Conservation (phyloP, 2,113 vertebrate species). For the Sander vitreus region DNA sequence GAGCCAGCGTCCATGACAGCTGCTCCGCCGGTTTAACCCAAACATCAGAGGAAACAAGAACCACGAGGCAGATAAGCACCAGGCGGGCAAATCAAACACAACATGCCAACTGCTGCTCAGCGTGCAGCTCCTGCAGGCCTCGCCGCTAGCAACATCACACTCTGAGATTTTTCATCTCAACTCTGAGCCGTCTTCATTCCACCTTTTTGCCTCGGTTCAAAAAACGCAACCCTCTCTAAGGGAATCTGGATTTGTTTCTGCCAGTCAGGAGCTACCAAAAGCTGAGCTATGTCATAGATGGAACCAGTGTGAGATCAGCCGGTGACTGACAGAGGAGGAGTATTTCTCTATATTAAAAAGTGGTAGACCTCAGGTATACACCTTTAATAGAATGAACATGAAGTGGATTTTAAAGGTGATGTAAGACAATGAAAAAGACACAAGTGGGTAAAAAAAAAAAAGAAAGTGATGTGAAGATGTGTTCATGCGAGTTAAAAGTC, state of each 20-base stretch:
- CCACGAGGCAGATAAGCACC: background rate
- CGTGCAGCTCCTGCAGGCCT: slow-evolving; percentile 34
- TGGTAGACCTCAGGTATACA: background rate
- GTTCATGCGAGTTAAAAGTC: too few species aligned
- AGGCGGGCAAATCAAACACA: slow-evolving; percentile 46
- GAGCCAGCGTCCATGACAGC: slow-evolving; percentile 26
- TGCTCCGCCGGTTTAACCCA: slow-evolving; percentile 25
- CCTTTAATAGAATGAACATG: background rate
- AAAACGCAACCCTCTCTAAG: background rate
- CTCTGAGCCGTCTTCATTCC: background rate
- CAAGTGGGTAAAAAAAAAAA: background rate
- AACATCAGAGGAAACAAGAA: slow-evolving; percentile 44
- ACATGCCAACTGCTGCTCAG: background rate
- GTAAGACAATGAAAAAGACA: background rate
- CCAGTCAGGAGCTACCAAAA: background rate
- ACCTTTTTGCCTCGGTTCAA: background rate
- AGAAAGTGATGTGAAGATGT: background rate
- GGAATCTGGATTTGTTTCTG: background rate
- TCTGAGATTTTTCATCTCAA: background rate
- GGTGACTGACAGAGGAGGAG: background rate
- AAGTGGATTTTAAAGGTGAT: background rate
- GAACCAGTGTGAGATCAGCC: background rate
- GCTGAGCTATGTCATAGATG: background rate
- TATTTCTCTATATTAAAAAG: background rate
- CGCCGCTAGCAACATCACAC: background rate